Evolutionary conservation across 1,140 invertebrate species (phyloP), one percentile per base, ranked within the genome.

Genomic region (Pseudomyrmex concolor): DNA sequence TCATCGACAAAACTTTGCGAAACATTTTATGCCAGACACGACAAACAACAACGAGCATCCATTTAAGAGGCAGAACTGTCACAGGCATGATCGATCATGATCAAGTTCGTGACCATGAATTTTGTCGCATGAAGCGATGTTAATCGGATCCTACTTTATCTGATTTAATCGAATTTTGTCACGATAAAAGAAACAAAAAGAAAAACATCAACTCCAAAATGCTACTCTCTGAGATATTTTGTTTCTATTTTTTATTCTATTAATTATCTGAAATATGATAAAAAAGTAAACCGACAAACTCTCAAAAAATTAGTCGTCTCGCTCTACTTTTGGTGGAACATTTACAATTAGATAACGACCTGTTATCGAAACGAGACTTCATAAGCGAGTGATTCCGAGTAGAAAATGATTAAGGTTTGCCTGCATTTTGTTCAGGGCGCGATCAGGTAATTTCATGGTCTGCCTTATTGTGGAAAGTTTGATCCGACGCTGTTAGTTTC

Each of bases 21-120:
- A 59, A n/a, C 51, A 70, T 71, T 78, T 71, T 12, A n/a, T 45
- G 43, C 66, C 74, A 43, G 43, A 22, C 34, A 34, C 63, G 63
- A 45, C n/a, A 76, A 64, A 64, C 73, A 63, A n/a, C 72, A 63
- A n/a, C 72, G 45, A 25, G 17, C 45, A 7, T 8, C 12, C 64
- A 43, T 34, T 55, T 34, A 25, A 78, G 64, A 68, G 17, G 10
- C 34, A 3, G 9, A 10, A 9, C 74, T 78, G 63, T 55, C 63
- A 48, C 34, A 5, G 7, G 3, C 34, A 68, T 59, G 64, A 78
- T 78, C 66, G 76, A 80, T 80, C 43, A n/a, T 50, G 48, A 77
- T 70, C 51, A 78, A 19, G 22, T 45, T 48, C n/a, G 55, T 50
- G 76, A 50, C 55, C 67, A 19, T 70, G 66, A 80, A 59, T 71